A percentile compares a stretch with the other conserved stretches of the same genome.
phyloP scores from a whole-genome alignment of 2,113 vertebrate genomes.

The Erinaceus europaeus region DNA sequence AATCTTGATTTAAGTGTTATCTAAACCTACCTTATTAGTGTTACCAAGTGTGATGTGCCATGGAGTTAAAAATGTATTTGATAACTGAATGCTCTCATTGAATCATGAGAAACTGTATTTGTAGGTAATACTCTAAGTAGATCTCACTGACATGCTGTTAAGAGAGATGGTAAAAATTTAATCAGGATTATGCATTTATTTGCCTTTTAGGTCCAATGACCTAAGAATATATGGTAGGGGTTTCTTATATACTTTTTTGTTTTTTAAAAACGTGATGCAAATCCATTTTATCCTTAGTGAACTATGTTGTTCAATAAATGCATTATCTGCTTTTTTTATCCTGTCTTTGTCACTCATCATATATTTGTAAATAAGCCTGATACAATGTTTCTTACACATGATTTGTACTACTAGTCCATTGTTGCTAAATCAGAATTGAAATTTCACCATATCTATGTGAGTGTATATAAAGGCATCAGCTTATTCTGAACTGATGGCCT shows the following conservation, averaged over 20 bases:
- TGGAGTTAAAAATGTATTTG: conserved; percentile 79
- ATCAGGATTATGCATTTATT: conserved; percentile 67
- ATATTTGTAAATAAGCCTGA: conserved; percentile 65
- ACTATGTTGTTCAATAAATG: conserved; percentile 51
- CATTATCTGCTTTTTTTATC: conserved; percentile 33
- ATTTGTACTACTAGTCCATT: conserved; percentile 63
- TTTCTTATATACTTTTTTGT: conserved; percentile 57
- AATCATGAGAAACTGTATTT: conserved; percentile 68
- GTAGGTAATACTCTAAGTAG: conserved; percentile 68
- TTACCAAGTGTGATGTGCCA: conserved; percentile 83
- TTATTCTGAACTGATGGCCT: conserved; percentile 60
- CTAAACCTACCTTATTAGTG: conserved; percentile 76
- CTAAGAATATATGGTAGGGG: conserved; percentile 48
- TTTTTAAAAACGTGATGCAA: conserved; percentile 54
- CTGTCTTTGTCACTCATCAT: conserved; percentile 43
- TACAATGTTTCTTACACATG: conserved; percentile 67
- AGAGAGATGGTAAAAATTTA: conserved; percentile 58
- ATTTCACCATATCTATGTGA: conserved; percentile 53
- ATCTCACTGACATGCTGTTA: conserved; percentile 61
- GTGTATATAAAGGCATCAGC: conserved; percentile 62
- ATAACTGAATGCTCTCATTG: conserved; percentile 65
- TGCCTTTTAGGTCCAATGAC: conserved; percentile 57
- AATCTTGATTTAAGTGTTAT: conserved; percentile 82
- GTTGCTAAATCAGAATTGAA: conserved; percentile 64
- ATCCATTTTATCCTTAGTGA: conserved; percentile 42